Conservation (phyloP, 2,797 vertebrate genomes). For the Odontamblyopus lacepedii region DNA sequence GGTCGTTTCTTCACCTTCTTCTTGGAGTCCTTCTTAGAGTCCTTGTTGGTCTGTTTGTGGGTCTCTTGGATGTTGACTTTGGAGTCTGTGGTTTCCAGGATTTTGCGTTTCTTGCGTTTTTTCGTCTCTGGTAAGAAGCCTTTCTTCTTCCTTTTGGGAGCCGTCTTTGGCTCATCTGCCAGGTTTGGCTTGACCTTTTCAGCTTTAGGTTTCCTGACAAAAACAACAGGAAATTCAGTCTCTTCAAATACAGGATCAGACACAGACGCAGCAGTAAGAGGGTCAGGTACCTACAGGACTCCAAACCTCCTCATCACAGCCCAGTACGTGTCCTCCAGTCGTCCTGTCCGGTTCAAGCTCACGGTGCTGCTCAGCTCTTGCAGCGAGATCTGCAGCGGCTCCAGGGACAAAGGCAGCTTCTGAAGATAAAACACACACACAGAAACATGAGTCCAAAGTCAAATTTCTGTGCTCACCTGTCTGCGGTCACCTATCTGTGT, state of each 20-base stretch:
- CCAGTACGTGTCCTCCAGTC: conserved; percentile 89
- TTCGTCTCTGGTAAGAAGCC: conserved; percentile 91
- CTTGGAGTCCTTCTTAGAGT: conserved; percentile 59
- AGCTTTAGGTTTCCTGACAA: conserved; percentile 84
- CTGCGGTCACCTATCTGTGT: conserved; percentile 74
- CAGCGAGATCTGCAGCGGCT: conserved; percentile 69
- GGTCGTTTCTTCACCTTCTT: conserved; percentile 62
- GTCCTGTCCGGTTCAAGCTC: conserved; percentile 69
- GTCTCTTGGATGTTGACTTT: conserved; percentile 40
- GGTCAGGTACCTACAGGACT: conserved; percentile 74
- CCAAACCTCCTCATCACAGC: conserved; percentile 85
- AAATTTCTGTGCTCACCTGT: background rate
- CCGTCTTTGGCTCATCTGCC: conserved; percentile 20
- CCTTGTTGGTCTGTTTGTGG: conserved; percentile 40
- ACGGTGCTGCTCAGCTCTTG: conserved; percentile 61
- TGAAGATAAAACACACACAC: conserved; percentile 47
- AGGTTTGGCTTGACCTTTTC: conserved; percentile 73
- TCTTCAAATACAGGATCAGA: background rate
- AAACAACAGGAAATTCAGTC: background rate
- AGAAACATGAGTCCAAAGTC: background rate
- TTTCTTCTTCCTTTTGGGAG: conserved; percentile 84
- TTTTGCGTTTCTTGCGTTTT: conserved; percentile 85
- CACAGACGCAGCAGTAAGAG: background rate
- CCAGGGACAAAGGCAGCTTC: conserved; percentile 79
- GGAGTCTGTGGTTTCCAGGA: conserved; percentile 39